Base-by-base conservation (phyloP, 2,113 vertebrate genomes). In the Python bivittatus region DNA sequence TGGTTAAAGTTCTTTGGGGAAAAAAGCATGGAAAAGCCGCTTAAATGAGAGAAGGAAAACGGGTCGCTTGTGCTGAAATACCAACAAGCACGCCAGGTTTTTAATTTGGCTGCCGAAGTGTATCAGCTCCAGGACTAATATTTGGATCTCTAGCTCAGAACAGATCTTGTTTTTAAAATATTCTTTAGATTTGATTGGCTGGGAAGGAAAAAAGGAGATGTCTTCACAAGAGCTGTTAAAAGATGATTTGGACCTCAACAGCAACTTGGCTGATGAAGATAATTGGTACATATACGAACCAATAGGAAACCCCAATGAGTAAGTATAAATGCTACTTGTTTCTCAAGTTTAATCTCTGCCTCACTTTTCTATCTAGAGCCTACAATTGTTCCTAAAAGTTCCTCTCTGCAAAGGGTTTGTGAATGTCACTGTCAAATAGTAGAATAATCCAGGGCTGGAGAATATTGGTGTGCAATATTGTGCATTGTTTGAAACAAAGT, bases 211-310 rank as follows among this genome's bases (percentile, higher is more conserved):
- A 84, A 15, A 7, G 2, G 10, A 29, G 64, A 97, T 98, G 97
- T 92, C 94, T 0, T 91, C 92, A 12, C 88, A 90, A 72, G 68
- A 64, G 0, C 23, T 88, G 23, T 90, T 90, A 38, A 96, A 93
- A 85, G 96, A 97, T 9, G 94, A 94, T 0, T 0, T 22, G 0
- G 90, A 64, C 64, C 33, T 56, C 3, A 48, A 23, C 0, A 1
- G 93, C 54, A 93, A 72, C 3, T 91, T 3, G 0, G 17, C 79
- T 4, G 96, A 96, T 1, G 91, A 93, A 0, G 56, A 95, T 33
- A 95, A 96, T 95, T 98, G 98, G 98, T 98, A 98, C 94, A 96
- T 97, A 15, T 96, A 97, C 0, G 98, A 97, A 22, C 57, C 96
- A 42, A 2, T 54, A 9, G 97, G 94, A 58, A 25, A 0, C 5